Conservation (phyloP, 2,797 vertebrate species). For the Argentina silus region DNA sequence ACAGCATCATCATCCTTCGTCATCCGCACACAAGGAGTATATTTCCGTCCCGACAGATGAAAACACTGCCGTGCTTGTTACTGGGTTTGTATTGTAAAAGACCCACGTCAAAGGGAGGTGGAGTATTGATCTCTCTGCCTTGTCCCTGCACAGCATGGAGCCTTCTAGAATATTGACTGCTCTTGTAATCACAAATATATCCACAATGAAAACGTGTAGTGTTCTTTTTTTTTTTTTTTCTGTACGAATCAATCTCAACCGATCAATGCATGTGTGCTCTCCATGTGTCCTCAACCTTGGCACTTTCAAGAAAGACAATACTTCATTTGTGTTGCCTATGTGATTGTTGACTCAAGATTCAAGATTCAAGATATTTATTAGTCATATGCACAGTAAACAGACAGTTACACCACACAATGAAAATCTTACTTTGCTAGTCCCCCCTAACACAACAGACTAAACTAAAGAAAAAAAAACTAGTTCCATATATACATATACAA, state of each 20-base stretch:
- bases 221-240: background rate
- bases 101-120: background rate
- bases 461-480: no score
- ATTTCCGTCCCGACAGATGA: background rate
- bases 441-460: no score
- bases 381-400: no score
- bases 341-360: background rate
- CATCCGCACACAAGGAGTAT: background rate
- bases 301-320: background rate
- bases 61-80: background rate
- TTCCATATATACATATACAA: no score
- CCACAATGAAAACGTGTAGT: background rate
- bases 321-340: background rate
- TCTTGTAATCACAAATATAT: constrained; percentile 4
- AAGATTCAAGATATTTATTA: background rate
- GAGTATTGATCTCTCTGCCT: constrained; percentile 1
- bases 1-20: background rate
- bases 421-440: no score
- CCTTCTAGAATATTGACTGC: background rate
- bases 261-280: background rate
- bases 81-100: background rate
- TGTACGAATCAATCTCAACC: background rate
- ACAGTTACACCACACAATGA: no score
- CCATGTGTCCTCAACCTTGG: constrained; percentile 4
- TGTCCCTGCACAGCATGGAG: background rate